These are phyloP conservation scores for Rutpela maculata DNA, from an alignment of 2,888 invertebrate species.

Conservation along the genomic window DNA sequence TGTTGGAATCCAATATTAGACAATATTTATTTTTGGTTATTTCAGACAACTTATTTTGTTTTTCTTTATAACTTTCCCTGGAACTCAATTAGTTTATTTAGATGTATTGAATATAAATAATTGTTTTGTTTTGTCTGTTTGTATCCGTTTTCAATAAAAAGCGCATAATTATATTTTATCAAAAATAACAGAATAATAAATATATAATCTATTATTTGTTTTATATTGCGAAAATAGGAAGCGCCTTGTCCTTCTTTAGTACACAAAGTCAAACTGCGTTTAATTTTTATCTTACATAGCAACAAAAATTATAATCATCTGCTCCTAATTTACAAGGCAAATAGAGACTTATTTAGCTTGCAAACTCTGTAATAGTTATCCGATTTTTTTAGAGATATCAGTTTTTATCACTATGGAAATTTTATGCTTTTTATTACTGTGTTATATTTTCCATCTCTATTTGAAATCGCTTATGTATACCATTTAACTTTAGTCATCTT, in stretches of 20 bases:
- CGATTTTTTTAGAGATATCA: constrained; percentile 52
- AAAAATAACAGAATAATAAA: constrained; percentile 37
- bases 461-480: not conserved
- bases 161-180: constrained; percentile 20
- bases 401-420: constrained; percentile 55
- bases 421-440: constrained; percentile 25
- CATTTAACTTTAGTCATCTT: too few relatives aligned
- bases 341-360: constrained; percentile 33
- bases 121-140: not conserved
- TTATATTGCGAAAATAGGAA: constrained; percentile 45
- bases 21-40: too few relatives aligned
- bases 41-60: not conserved
- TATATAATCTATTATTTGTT: constrained; percentile 36
- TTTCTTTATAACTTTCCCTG: not conserved
- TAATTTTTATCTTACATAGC: constrained; percentile 50
- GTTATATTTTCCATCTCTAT: constrained; percentile 12
- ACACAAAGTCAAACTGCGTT: constrained; percentile 43
- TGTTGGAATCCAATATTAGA: too few relatives aligned
- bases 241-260: constrained; percentile 34
- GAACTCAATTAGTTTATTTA: not conserved
- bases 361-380: constrained; percentile 30
- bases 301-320: constrained; percentile 39
- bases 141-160: not conserved
- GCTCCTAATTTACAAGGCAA: constrained; percentile 35
- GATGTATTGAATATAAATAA: not conserved